Evolutionary conservation across 2,797 vertebrate genomes (phyloP), one percentile per base, ranked within the genome.

Genomic region (Gallinago nigripennis): DNA sequence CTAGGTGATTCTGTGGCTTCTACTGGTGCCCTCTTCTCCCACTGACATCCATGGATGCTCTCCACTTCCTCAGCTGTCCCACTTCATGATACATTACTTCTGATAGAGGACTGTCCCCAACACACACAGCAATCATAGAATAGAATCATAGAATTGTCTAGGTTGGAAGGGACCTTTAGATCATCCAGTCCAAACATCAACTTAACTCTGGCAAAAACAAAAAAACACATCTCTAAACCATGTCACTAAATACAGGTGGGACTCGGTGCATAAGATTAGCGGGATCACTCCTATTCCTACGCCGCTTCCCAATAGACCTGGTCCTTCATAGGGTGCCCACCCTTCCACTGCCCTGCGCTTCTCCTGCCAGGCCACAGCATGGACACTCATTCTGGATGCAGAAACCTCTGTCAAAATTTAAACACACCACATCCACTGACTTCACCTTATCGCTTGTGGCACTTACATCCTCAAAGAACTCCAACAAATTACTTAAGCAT

Each of bases 401-500:
- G 66, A 75, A 88, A 37, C 23, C 16, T 65, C 94, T 91, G 73
- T 63, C 90, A 50, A 50, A 86, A 60, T 81, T 66, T 82, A 82
- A 71, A 46, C 61, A 43, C 13, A 72, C 41, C 81, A 84, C 82
- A 86, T 82, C 30, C 86, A 64, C 61, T 70, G 68, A 83, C 63
- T 93, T 97, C 51, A 41, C 65, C 51, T 83, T 69, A 82, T 92
- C 56, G 91, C 71, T 75, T 82, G 45, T 64, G 93, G 60, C 86
- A 96, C 39, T 94, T 88, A 89, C 77, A 96, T 78, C 71, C 91
- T 97, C 85, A 82, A 88, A 96, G 57, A 94, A 86, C 84, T 92
- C 50, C 86, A 94, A 58, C 43, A 86, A 68, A 84, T 94, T 97
- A 95, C 35, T 95, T 94, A 83, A 95, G 83, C 87, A 48, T 96